Base-by-base conservation (phyloP, 2,888 invertebrate genomes). In the Gasteruption jaculator region DNA sequence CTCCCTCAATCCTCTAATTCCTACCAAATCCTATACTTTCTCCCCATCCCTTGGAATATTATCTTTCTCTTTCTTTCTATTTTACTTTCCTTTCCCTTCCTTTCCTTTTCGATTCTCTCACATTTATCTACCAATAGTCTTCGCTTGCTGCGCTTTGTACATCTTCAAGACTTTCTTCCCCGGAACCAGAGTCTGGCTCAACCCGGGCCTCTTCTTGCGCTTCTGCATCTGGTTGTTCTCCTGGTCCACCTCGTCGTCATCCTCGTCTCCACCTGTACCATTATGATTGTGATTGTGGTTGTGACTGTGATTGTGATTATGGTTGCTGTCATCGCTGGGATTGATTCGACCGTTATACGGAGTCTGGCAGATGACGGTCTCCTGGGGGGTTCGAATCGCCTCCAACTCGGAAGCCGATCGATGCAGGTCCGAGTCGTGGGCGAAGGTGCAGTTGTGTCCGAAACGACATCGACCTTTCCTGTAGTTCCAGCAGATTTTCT, bases 401-500 rank as follows among this genome's bases (percentile, higher is more conserved):
- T 79, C 77, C 20, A 81, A 65, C 58, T 82, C 80, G 37, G 77
- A 77, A 18, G 73, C 65, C 31, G 77, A 74, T 58, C 81, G 80
- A 62, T 84, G 83, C 20, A 91, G 73, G 66, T 92, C 91, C 0
- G 89, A 87, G 60, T 91, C 91, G 69, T 94, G 93, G 1, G 91
- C 91, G 71, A 85, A 94, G 56, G 87, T 88, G 68, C 94, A 94
- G 60, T 88, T 91, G 62, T 90, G 89, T 1, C 93, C 93, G 72
- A 91, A 92, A 36, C 90, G 78, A 67, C 94, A 94, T 20, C 85
- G 79, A 1, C 93, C 92, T 66, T 91, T 91, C 24, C 90, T 77
- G 66, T 91, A 91, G 72, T 91, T 93, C 89, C 91, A 93, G 71
- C 94, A 94, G 46, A 93, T 86, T 66, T 86, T 88, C 60, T 85